Evolutionary conservation across 2,797 vertebrate genomes (phyloP).

Genomic region (Diplodus sargus): DNA sequence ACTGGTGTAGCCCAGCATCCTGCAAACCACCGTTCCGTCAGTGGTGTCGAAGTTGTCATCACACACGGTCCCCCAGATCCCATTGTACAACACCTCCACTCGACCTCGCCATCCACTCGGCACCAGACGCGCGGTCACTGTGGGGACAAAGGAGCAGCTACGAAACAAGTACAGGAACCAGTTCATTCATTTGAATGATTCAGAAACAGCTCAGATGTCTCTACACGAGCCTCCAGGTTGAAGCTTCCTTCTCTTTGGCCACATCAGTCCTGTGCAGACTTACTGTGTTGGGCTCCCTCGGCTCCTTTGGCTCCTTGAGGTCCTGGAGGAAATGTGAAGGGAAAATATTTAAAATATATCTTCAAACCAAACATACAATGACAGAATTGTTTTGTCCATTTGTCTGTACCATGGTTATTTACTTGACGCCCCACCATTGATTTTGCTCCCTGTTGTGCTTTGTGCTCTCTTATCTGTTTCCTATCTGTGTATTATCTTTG

Average conservation of each 20-base stretch:
- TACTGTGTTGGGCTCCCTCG: constrained; percentile 58
- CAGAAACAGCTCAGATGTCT: too few relatives aligned
- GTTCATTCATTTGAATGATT: too few relatives aligned
- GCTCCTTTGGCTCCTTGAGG: constrained; percentile 13
- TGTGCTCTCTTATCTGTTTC: too few relatives aligned
- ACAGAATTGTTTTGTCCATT: too few relatives aligned
- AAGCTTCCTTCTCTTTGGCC: neutral
- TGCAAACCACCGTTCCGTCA: constrained; percentile 87
- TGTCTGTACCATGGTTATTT: too few relatives aligned
- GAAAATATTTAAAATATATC: neutral
- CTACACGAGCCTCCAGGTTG: too few relatives aligned
- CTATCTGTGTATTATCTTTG: too few relatives aligned
- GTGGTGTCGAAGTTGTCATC: constrained; percentile 82
- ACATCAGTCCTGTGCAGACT: neutral
- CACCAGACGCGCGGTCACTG: constrained; percentile 63
- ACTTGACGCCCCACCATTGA: too few relatives aligned
- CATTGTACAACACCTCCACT: constrained; percentile 83
- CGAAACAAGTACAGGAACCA: neutral
- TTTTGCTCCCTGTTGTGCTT: too few relatives aligned
- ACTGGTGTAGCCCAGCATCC: constrained; percentile 84
- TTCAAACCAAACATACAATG: too few relatives aligned
- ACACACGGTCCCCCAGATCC: constrained; percentile 90
- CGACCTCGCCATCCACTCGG: constrained; percentile 76
- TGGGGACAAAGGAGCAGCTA: neutral
- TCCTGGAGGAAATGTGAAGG: constrained; percentile 46